Conservation (phyloP, 2,797 vertebrate genomes). For the Pseudochirops corinnae region DNA sequence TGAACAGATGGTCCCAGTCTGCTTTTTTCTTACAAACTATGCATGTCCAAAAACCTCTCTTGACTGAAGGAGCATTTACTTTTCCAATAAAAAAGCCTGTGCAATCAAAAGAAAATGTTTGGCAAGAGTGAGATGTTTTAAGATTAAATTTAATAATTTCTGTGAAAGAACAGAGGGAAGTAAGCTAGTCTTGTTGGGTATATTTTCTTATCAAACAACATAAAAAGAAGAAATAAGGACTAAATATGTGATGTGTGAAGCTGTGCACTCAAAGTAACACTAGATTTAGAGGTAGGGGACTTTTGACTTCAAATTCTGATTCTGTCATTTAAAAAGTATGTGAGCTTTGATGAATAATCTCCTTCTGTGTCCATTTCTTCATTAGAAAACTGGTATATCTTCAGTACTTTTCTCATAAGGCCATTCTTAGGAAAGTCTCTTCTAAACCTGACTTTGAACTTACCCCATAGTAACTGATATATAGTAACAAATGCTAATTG, state of each 20-base stretch:
- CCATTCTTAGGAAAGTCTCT: not conserved
- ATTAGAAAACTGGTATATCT: not conserved
- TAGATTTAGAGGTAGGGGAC: not conserved
- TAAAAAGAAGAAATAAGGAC: not conserved
- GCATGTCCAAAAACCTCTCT: not conserved
- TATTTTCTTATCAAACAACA: slow-evolving; percentile 15
- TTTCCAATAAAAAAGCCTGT: slow-evolving; percentile 5
- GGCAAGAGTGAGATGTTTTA: not conserved
- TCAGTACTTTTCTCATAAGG: not conserved
- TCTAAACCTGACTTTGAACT: not conserved
- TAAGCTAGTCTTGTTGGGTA: not conserved
- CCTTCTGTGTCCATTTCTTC: not conserved
- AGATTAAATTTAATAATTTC: not conserved
- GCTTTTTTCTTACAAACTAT: slow-evolving; percentile 1
- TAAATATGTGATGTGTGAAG: not conserved
- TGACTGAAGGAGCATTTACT: slow-evolving; percentile 1
- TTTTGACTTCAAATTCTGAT: not conserved
- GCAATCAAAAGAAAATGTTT: not conserved
- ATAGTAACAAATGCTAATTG: not conserved
- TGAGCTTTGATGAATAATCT: not conserved
- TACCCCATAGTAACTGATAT: not conserved
- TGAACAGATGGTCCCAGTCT: not conserved
- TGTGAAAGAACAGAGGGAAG: not conserved
- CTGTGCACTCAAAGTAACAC: not conserved
- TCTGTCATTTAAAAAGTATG: not conserved